phyloP scores from a whole-genome alignment of 2,113 vertebrate genomes.

The Seriola dumerili region DNA sequence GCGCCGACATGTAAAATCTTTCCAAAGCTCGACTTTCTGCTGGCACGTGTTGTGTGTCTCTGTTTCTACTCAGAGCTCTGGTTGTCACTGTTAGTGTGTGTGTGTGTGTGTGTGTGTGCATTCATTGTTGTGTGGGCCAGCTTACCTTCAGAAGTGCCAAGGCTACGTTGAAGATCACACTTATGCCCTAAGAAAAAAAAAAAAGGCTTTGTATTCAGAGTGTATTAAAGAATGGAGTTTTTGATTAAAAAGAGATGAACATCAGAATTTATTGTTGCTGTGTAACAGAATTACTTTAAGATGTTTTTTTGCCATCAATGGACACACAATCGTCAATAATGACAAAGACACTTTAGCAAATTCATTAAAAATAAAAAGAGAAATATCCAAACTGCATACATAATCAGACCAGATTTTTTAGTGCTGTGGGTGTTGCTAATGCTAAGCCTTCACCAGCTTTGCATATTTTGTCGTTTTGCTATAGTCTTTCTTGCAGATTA shows the following conservation, averaged over 20 bases:
- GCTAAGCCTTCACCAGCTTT: background rate
- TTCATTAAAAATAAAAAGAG: background rate
- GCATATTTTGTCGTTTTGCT: background rate
- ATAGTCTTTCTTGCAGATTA: background rate
- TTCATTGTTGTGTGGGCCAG: background rate
- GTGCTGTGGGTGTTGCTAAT: background rate
- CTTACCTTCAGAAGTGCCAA: conserved; percentile 95
- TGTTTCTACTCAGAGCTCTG: conserved; percentile 26
- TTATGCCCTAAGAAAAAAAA: conserved; percentile 90
- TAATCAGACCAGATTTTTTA: background rate
- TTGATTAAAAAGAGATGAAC: background rate
- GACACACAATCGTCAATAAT: background rate
- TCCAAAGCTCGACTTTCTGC: conserved; percentile 1
- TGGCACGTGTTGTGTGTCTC: background rate
- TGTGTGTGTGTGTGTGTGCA: conserved; percentile 2
- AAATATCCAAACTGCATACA: background rate
- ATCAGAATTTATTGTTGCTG: too few species aligned
- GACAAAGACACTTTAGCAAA: background rate
- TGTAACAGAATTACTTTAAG: background rate
- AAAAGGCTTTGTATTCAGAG: background rate
- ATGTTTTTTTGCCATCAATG: background rate
- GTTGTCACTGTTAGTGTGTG: background rate
- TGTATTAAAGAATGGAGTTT: background rate
- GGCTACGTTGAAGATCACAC: conserved; percentile 98
- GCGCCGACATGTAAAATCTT: conserved; percentile 10